Percentiles rank a stretch among this genome's conserved stretches.
These are phyloP conservation scores for Clivina fossor DNA, from an alignment of 2,888 invertebrate species.

Conservation along the genomic window DNA sequence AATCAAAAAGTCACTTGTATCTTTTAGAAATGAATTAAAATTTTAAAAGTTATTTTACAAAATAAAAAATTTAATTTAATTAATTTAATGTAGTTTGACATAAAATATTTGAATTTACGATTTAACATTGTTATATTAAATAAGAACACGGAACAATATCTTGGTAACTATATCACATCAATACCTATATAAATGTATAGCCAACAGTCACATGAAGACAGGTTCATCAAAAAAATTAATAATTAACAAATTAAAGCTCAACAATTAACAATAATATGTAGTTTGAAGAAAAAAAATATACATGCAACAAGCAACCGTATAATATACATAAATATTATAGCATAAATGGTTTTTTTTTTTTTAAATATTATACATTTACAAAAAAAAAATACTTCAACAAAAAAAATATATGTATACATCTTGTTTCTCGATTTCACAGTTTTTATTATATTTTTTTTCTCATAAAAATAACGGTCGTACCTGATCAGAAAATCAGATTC, in stretches of 20 bases:
- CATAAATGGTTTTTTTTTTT: background rate
- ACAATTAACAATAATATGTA: conserved; percentile 29
- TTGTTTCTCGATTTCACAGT: conserved; percentile 10
- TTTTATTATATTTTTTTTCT: conserved; percentile 15
- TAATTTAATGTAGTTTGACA: too few species aligned
- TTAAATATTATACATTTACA: background rate
- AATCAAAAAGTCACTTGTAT: too few species aligned
- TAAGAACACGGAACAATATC: conserved; percentile 11
- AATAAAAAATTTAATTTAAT: too few species aligned
- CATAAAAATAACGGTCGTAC: conserved; percentile 22
- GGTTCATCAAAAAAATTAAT: too few species aligned
- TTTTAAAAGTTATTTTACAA: too few species aligned
- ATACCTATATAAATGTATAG: conserved; percentile 17
- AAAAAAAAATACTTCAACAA: conserved; percentile 23
- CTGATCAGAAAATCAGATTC: conserved; percentile 21
- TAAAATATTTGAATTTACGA: too few species aligned
- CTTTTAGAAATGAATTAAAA: too few species aligned
- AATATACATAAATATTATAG: conserved; percentile 18
- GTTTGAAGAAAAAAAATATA: conserved; percentile 16
- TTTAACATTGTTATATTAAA: conserved; percentile 1
- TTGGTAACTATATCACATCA: conserved; percentile 31
- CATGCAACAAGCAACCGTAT: conserved; percentile 24
- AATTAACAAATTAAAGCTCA: conserved; percentile 32
- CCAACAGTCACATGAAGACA: too few species aligned
- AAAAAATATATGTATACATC: conserved; percentile 4